These are phyloP conservation scores for Drosophila parabipectinata DNA, from an alignment of 1,140 invertebrate species.

Conservation along the genomic window DNA sequence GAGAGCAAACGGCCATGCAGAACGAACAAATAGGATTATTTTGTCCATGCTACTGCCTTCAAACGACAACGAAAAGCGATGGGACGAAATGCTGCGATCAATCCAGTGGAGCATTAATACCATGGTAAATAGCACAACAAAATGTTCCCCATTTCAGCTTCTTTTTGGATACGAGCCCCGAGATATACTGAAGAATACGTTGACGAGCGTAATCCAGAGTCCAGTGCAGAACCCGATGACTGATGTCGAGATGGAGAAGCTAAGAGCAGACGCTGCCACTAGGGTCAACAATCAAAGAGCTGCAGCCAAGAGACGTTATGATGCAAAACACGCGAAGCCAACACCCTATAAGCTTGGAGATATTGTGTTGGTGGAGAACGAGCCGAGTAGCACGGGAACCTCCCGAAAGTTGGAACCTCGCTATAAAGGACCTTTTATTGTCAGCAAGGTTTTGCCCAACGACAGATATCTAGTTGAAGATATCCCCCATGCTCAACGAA, in stretches of 20 bases:
- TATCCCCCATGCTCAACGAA: too few relatives aligned
- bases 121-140: background rate
- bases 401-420: too few relatives aligned
- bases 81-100: too few relatives aligned
- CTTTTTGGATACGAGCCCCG: background rate
- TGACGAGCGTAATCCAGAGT: background rate
- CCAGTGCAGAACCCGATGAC: background rate
- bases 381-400: too few relatives aligned
- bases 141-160: slow-evolving; percentile 2
- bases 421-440: too few relatives aligned
- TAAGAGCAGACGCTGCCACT: background rate
- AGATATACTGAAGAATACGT: background rate
- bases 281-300: slow-evolving; percentile 11
- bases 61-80: too few relatives aligned
- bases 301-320: slow-evolving; percentile 22
- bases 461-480: too few relatives aligned
- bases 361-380: too few relatives aligned
- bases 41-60: too few relatives aligned
- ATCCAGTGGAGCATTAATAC: too few relatives aligned
- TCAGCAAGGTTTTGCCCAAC: too few relatives aligned
- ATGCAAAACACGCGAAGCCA: background rate
- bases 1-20: background rate
- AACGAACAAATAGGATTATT: background rate
- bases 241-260: background rate
- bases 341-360: too few relatives aligned